These are phyloP conservation scores for Pomatostomus ruficeps DNA, from an alignment of 2,113 vertebrate genomes.

Conservation along the genomic window DNA sequence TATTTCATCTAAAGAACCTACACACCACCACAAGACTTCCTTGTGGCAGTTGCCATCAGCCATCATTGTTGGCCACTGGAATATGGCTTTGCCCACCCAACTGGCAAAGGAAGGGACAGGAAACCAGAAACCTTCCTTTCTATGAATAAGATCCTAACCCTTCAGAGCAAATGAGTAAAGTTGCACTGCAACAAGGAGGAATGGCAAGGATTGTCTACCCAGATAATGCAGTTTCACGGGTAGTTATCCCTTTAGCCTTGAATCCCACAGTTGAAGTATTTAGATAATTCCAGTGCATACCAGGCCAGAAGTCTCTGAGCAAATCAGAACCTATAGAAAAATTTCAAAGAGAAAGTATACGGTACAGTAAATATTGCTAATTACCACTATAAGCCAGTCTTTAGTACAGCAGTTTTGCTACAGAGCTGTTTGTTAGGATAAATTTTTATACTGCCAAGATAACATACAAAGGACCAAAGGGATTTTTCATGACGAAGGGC, in stretches of 20 bases:
- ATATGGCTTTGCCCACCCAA: background rate
- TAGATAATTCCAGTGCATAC: background rate
- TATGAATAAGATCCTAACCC: background rate
- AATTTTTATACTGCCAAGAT: background rate
- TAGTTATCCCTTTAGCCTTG: background rate
- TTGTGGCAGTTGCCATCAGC: background rate
- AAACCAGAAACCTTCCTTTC: background rate
- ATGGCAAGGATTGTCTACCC: background rate
- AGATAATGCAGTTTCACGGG: background rate
- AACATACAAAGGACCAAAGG: background rate
- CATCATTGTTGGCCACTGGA: background rate
- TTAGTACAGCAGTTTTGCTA: background rate
- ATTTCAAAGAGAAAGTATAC: background rate
- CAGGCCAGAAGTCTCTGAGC: background rate
- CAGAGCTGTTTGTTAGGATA: background rate
- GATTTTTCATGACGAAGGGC: background rate
- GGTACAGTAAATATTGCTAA: background rate
- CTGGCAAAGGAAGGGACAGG: background rate
- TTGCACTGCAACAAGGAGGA: background rate
- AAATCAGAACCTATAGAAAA: background rate
- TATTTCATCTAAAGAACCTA: background rate
- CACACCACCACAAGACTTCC: background rate
- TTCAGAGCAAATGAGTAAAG: background rate
- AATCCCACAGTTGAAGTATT: background rate
- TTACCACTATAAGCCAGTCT: background rate